Percentiles rank a stretch among this genome's conserved stretches.
Evolutionary conservation across 2,888 invertebrate genomes (phyloP).

Genomic region (Eulithis prunata): DNA sequence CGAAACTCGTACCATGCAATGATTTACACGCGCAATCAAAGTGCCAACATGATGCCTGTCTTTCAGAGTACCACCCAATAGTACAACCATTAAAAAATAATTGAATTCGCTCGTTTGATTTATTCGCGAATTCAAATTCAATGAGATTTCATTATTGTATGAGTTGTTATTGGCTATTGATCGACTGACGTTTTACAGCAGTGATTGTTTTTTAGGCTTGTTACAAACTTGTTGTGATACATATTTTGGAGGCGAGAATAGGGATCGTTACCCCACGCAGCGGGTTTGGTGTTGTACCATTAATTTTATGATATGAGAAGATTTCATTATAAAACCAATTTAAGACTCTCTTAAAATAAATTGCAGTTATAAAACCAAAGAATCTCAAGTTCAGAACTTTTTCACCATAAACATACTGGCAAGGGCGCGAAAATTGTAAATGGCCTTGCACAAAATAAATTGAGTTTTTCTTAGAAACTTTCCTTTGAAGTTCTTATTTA

Average conservation of each 20-base stretch:
- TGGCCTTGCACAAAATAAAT: slow-evolving; percentile 34
- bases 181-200: no score
- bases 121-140: background rate
- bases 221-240: no score
- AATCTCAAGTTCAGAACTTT: slow-evolving; percentile 13
- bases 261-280: no score
- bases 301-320: no score
- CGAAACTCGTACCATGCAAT: slow-evolving; percentile 49
- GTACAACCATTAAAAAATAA: slow-evolving; percentile 7
- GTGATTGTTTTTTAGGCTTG: no score
- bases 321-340: background rate
- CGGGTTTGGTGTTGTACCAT: no score
- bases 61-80: slow-evolving; percentile 12
- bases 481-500: slow-evolving; percentile 41
- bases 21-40: slow-evolving; percentile 61
- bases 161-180: no score
- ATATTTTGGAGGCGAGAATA: no score
- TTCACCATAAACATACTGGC: slow-evolving; percentile 13
- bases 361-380: slow-evolving; percentile 15
- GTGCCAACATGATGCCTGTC: slow-evolving; percentile 41
- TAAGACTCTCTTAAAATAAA: background rate
- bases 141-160: background rate
- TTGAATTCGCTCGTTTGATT: background rate
- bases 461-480: slow-evolving; percentile 38
- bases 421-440: slow-evolving; percentile 28